Evolutionary conservation across 2,888 invertebrate genomes (phyloP).

Genomic region (Alentia gelatinosa): DNA sequence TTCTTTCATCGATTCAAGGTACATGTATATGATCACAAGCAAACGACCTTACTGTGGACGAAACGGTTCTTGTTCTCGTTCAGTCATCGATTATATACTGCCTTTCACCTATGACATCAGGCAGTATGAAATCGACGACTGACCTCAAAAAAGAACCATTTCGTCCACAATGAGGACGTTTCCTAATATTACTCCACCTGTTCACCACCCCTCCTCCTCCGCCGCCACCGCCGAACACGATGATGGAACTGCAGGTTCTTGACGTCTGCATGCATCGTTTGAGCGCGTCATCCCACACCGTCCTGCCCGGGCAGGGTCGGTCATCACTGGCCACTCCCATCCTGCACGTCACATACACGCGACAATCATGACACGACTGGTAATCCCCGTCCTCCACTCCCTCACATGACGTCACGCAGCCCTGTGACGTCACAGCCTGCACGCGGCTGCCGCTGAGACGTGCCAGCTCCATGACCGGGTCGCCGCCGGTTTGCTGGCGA

Average conservation of each 20-base stretch:
- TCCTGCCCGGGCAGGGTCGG: constrained; percentile 14
- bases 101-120: too few species aligned
- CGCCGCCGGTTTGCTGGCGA: not conserved
- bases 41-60: too few species aligned
- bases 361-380: constrained; percentile 68
- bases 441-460: constrained; percentile 11
- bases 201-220: not conserved
- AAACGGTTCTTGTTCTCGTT: too few species aligned
- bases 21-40: too few species aligned
- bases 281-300: constrained; percentile 25
- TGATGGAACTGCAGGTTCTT: constrained; percentile 6
- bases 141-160: too few species aligned
- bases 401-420: constrained; percentile 62
- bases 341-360: constrained; percentile 68
- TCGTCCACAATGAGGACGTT: too few species aligned
- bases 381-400: constrained; percentile 65
- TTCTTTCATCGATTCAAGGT: too few species aligned
- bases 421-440: not conserved
- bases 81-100: too few species aligned
- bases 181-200: too few species aligned
- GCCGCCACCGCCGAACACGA: not conserved
- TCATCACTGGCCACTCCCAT: constrained; percentile 63
- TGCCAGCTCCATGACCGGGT: not conserved
- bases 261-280: constrained; percentile 47
- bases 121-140: too few species aligned